These are phyloP conservation scores for Leptinotarsa undecemlineata DNA, from an alignment of 1,140 invertebrate genomes.

Conservation along the genomic window DNA sequence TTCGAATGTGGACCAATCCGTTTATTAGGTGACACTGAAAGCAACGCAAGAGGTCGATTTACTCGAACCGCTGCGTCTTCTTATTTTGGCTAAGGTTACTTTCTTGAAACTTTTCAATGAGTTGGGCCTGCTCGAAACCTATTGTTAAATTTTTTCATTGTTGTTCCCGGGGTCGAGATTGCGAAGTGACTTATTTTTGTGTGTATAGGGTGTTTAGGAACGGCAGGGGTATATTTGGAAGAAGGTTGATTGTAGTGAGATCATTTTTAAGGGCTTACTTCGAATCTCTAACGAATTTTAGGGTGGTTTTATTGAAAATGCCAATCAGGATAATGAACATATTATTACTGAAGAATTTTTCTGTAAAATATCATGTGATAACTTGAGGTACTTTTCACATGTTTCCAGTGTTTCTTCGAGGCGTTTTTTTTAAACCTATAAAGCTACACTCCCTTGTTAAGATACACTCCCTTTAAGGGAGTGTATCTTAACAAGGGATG, in stretches of 20 bases:
- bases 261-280: background rate
- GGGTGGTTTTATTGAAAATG: no score
- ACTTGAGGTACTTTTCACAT: no score
- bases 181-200: background rate
- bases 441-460: no score
- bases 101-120: background rate
- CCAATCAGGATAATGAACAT: no score
- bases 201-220: background rate
- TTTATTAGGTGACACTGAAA: background rate
- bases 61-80: background rate
- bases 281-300: background rate
- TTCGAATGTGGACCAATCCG: background rate
- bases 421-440: no score
- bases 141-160: constrained; percentile 3
- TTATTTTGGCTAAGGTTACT: background rate
- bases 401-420: no score
- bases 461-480: no score
- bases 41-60: background rate
- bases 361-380: no score
- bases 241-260: background rate
- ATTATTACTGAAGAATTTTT: no score
- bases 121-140: background rate
- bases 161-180: background rate
- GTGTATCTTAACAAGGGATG: no score
- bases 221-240: background rate